phyloP scores from a whole-genome alignment of 2,888 invertebrate species.

The Hirtodrosophila alboralis region DNA sequence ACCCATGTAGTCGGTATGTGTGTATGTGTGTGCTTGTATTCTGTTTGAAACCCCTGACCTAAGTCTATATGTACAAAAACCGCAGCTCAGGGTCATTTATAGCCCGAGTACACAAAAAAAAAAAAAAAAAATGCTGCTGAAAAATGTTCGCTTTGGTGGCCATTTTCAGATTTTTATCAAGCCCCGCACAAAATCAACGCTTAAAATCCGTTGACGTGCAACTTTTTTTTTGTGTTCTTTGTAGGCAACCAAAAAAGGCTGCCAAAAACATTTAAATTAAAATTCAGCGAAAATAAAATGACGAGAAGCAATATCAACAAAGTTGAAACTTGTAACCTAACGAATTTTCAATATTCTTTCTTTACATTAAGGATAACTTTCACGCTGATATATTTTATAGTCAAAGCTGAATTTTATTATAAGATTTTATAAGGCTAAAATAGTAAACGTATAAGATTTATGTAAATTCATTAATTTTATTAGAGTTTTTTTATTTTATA shows the following conservation, averaged over 20 bases:
- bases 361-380: too few relatives aligned
- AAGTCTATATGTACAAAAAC: constrained; percentile 31
- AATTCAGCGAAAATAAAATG: constrained; percentile 58
- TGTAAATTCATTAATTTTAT: too few relatives aligned
- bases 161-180: constrained; percentile 75
- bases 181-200: constrained; percentile 63
- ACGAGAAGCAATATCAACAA: constrained; percentile 23
- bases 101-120: constrained; percentile 30
- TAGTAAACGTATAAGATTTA: too few relatives aligned
- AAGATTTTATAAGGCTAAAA: too few relatives aligned
- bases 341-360: constrained; percentile 33
- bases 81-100: constrained; percentile 68
- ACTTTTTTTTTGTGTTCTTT: constrained; percentile 15
- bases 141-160: constrained; percentile 66
- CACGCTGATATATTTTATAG: too few relatives aligned
- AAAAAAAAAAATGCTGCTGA: constrained; percentile 73
- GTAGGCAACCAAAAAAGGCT: constrained; percentile 52
- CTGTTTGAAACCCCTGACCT: constrained; percentile 22
- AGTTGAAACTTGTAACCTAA: constrained; percentile 1
- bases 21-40: constrained; percentile 4
- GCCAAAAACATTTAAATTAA: constrained; percentile 79
- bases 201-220: constrained; percentile 68
- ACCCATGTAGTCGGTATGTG: constrained; percentile 2
- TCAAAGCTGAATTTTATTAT: too few relatives aligned
- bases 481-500: too few relatives aligned